A percentile compares a stretch with the other conserved stretches of the same genome.
phyloP scores from a whole-genome alignment of 2,797 vertebrate species.

The Muscicapa striata region DNA sequence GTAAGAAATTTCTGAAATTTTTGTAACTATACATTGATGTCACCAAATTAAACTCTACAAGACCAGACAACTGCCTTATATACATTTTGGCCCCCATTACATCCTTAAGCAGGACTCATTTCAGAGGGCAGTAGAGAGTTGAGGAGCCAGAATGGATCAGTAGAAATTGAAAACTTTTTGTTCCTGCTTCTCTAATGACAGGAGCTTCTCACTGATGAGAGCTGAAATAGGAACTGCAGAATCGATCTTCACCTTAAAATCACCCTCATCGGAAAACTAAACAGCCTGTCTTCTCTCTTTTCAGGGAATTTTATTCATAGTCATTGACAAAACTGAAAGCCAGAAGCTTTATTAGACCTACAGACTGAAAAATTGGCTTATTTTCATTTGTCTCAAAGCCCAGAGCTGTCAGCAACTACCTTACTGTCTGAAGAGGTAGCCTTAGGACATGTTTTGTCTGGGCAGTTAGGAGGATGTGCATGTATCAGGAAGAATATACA shows the following conservation, averaged over 20 bases:
- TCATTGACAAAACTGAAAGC: background rate
- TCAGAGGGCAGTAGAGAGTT: background rate
- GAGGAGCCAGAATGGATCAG: background rate
- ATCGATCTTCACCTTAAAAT: constrained; percentile 30
- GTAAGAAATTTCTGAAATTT: background rate
- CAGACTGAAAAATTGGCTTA: constrained; percentile 43
- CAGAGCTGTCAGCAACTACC: constrained; percentile 24
- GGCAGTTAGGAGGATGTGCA: background rate
- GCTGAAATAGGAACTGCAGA: background rate
- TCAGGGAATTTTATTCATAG: constrained; percentile 35
- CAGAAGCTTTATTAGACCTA: constrained; percentile 41
- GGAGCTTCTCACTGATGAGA: background rate
- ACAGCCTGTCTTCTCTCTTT: background rate
- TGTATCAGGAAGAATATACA: background rate
- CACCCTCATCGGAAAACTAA: constrained; percentile 42
- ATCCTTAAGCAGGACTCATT: background rate
- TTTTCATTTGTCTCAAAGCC: constrained; percentile 21
- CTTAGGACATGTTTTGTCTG: constrained; percentile 49
- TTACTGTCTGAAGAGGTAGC: constrained; percentile 41
- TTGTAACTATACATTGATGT: background rate
- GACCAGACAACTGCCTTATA: background rate
- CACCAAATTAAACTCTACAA: background rate
- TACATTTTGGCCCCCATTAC: background rate
- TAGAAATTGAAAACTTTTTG: background rate
- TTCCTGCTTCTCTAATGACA: background rate